Evolutionary conservation across 1,140 invertebrate species (phyloP).

Genomic region (Mamestra configurata): DNA sequence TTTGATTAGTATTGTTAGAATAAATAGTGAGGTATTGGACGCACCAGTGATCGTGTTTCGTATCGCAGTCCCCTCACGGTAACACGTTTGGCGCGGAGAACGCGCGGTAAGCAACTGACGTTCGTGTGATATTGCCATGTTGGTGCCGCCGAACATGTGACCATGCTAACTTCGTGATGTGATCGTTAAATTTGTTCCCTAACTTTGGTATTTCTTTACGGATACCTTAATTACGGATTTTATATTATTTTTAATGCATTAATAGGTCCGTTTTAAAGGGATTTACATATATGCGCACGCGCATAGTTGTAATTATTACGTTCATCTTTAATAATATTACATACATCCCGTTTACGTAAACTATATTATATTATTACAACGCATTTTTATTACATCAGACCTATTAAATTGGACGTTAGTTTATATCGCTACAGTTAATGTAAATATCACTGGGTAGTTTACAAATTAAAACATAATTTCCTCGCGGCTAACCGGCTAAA

Average conservation of each 20-base stretch:
- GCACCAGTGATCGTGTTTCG: constrained; percentile 73
- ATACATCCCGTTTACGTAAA: constrained; percentile 9
- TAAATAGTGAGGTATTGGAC: constrained; percentile 57
- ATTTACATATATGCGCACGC: constrained; percentile 11
- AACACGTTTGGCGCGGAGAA: constrained; percentile 75
- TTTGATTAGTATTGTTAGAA: constrained; percentile 57
- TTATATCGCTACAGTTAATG: neutral
- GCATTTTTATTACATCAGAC: constrained; percentile 21
- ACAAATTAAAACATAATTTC: neutral
- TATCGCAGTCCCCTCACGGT: constrained; percentile 55
- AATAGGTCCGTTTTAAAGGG: neutral
- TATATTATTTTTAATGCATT: neutral
- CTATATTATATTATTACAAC: neutral
- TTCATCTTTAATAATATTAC: neutral
- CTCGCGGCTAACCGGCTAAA: neutral
- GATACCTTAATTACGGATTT: neutral
- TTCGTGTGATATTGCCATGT: constrained; percentile 66
- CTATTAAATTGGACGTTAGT: constrained; percentile 17
- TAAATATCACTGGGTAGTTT: neutral
- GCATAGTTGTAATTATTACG: constrained; percentile 16
- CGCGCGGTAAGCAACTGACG: constrained; percentile 78
- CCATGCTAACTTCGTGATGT: constrained; percentile 76
- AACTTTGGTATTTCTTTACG: constrained; percentile 38
- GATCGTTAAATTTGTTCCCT: constrained; percentile 64
- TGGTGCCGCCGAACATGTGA: constrained; percentile 84